phyloP scores from a whole-genome alignment of 2,888 invertebrate genomes.

The Salpingus planirostris region DNA sequence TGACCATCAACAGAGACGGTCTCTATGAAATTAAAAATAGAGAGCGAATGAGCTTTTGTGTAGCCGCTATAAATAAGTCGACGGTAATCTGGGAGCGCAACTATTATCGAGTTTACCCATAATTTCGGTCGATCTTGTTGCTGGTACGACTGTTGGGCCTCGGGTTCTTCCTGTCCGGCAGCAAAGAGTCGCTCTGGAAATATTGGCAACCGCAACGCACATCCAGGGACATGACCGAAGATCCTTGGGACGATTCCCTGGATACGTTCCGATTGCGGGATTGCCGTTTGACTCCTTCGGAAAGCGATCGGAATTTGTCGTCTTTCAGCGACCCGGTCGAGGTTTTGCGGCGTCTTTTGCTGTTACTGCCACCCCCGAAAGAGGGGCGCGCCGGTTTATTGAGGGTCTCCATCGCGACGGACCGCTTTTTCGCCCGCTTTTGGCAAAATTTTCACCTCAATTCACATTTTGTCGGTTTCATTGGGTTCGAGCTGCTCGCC shows the following conservation, averaged over 20 bases:
- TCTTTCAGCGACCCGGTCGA: constrained; percentile 13
- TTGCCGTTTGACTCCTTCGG: constrained; percentile 56
- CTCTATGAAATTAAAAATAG: too few relatives aligned
- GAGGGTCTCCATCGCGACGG: constrained; percentile 19
- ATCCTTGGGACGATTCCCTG: constrained; percentile 59
- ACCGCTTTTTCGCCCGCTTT: too few relatives aligned
- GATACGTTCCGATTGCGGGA: constrained; percentile 56
- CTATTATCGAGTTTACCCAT: too few relatives aligned
- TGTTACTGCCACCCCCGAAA: constrained; percentile 8
- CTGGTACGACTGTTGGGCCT: constrained; percentile 25
- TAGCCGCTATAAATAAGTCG: too few relatives aligned
- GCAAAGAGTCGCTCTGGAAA: constrained; percentile 69
- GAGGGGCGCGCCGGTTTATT: constrained; percentile 16
- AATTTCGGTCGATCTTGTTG: constrained; percentile 15
- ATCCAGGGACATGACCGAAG: constrained; percentile 58
- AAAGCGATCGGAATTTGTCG: constrained; percentile 50
- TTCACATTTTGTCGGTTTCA: constrained; percentile 16
- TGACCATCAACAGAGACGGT: too few relatives aligned
- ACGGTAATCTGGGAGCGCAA: too few relatives aligned
- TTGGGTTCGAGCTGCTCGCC: constrained; percentile 9
- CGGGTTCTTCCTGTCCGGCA: constrained; percentile 67
- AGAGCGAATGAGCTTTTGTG: too few relatives aligned
- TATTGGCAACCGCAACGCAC: constrained; percentile 82
- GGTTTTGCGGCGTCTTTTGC: constrained; percentile 12
- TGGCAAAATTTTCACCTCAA: too few relatives aligned